phyloP scores from a whole-genome alignment of 2,888 invertebrate species.

The Oxycera nigricornis region DNA sequence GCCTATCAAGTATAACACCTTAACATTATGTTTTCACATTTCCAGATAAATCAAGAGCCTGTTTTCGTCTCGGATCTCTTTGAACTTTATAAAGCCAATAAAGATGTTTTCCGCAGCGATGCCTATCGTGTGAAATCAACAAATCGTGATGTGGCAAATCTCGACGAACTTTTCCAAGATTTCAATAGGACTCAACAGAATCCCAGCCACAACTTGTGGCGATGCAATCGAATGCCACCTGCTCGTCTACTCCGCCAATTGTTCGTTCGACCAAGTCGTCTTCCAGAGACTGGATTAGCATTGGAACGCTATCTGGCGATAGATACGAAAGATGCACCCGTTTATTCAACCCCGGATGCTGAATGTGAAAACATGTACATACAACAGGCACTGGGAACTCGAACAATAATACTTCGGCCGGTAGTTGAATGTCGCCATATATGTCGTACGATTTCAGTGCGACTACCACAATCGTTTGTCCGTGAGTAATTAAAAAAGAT shows the following conservation, averaged over 20 bases:
- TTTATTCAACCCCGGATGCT: conserved; percentile 77
- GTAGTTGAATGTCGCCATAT: conserved; percentile 76
- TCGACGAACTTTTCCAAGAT: conserved; percentile 59
- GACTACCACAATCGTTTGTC: conserved; percentile 75
- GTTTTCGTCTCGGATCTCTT: conserved; percentile 66
- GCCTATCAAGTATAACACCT: no score
- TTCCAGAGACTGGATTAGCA: conserved; percentile 77
- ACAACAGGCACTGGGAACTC: conserved; percentile 74
- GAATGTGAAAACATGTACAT: conserved; percentile 84
- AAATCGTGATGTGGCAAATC: conserved; percentile 56
- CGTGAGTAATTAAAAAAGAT: conserved; percentile 68
- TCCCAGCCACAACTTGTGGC: conserved; percentile 63
- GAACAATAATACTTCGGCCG: conserved; percentile 77
- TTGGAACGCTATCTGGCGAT: conserved; percentile 80
- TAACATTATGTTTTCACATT: conserved; percentile 46
- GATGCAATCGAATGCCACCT: conserved; percentile 78
- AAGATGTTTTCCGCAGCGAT: conserved; percentile 69
- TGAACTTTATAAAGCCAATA: conserved; percentile 67
- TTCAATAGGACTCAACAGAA: conserved; percentile 54
- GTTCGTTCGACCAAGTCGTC: conserved; percentile 74
- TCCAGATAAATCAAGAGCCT: conserved; percentile 67
- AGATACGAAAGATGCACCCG: conserved; percentile 72
- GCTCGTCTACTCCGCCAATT: conserved; percentile 74
- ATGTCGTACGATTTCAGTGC: conserved; percentile 75
- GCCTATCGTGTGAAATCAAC: conserved; percentile 65